A percentile compares a stretch with the other conserved stretches of the same genome.
These are phyloP conservation scores for Coptodon rendalli DNA, from an alignment of 2,113 vertebrate species.

Conservation along the genomic window DNA sequence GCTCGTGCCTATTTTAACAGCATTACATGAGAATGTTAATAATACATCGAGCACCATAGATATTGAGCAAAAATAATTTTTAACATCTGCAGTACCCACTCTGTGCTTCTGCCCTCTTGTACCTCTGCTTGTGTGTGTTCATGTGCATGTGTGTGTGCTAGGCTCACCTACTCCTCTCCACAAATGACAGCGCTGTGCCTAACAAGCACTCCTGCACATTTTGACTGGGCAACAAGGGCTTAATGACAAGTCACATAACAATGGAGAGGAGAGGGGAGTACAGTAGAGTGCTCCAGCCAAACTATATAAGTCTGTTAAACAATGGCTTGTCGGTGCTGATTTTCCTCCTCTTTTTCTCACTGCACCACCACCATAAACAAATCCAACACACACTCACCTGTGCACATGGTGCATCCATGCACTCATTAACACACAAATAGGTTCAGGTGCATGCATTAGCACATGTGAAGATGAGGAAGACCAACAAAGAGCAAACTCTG, in stretches of 20 bases:
- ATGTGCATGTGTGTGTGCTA: neutral
- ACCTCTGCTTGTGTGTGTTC: neutral
- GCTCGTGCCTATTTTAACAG: slow-evolving; percentile 12
- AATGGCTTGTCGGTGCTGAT: slow-evolving; percentile 46
- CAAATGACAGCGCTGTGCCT: slow-evolving; percentile 36
- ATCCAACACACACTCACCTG: slow-evolving; percentile 15
- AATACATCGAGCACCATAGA: slow-evolving; percentile 36
- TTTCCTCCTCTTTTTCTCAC: slow-evolving; percentile 28
- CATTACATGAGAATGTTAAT: slow-evolving; percentile 30
- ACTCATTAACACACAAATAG: slow-evolving; percentile 12
- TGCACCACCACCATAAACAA: slow-evolving; percentile 19
- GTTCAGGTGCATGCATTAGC: neutral
- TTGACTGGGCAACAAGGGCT: slow-evolving; percentile 66
- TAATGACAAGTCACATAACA: slow-evolving; percentile 68
- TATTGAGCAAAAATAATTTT: slow-evolving; percentile 44
- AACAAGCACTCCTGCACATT: slow-evolving; percentile 60
- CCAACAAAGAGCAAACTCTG: slow-evolving; percentile 30
- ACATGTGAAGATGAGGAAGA: neutral
- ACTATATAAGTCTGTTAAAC: slow-evolving; percentile 55
- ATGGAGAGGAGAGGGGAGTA: slow-evolving; percentile 51
- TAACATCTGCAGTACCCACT: slow-evolving; percentile 37
- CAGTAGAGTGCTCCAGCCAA: slow-evolving; percentile 36
- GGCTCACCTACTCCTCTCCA: slow-evolving; percentile 51
- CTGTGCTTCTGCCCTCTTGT: slow-evolving; percentile 34
- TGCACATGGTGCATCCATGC: neutral